phyloP scores from a whole-genome alignment of 2,797 vertebrate species.

The Buceros bicornis region DNA sequence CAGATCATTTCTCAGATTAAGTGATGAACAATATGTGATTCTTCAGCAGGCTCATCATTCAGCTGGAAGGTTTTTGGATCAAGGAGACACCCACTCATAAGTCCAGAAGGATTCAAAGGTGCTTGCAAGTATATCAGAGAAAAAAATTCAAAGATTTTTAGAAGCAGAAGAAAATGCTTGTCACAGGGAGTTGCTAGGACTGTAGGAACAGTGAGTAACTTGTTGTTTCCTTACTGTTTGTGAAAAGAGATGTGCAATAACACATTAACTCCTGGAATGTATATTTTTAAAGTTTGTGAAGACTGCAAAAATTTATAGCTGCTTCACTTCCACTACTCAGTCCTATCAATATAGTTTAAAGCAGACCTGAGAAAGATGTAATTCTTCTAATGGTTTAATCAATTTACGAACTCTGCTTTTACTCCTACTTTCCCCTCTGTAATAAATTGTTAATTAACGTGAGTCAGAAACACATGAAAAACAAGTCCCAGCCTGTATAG shows the following conservation, averaged over 20 bases:
- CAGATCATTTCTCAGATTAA: slow-evolving; percentile 56
- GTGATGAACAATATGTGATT: slow-evolving; percentile 12
- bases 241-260: background rate
- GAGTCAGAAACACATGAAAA: background rate
- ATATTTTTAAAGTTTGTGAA: slow-evolving; percentile 13
- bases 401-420: slow-evolving; percentile 25
- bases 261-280: background rate
- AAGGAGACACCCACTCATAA: background rate
- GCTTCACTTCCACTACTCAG: background rate
- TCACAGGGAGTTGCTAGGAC: background rate
- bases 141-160: background rate
- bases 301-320: slow-evolving; percentile 10
- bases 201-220: background rate
- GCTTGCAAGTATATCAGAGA: background rate
- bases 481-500: background rate
- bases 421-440: slow-evolving; percentile 29
- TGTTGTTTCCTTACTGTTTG: background rate
- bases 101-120: background rate
- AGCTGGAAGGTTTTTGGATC: background rate
- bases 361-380: slow-evolving; percentile 29
- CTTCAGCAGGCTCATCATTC: slow-evolving; percentile 7
- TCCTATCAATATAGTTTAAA: slow-evolving; percentile 44
- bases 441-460: slow-evolving; percentile 63
- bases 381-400: slow-evolving; percentile 63
- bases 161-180: background rate